A percentile compares a stretch with the other conserved stretches of the same genome.
These are phyloP conservation scores for Zeuzera pyrina DNA, from an alignment of 2,888 invertebrate genomes.

Conservation along the genomic window DNA sequence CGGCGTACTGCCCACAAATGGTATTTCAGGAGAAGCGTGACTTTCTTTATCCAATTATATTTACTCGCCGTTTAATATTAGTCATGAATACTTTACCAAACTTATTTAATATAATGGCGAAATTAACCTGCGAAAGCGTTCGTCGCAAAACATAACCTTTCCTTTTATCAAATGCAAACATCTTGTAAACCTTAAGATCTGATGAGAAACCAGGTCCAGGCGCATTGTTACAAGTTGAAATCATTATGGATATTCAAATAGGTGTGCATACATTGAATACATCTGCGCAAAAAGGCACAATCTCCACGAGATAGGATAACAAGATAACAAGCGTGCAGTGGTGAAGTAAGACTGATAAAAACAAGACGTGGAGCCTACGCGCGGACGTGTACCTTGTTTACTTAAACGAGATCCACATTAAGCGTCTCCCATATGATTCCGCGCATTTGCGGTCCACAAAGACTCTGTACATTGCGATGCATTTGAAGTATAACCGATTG, in stretches of 20 bases:
- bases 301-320: conserved; percentile 68
- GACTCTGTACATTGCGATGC: background rate
- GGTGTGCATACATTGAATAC: conserved; percentile 26
- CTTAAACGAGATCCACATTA: conserved; percentile 62
- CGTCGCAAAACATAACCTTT: background rate
- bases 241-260: conserved; percentile 18
- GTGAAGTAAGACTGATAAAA: conserved; percentile 62
- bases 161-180: background rate
- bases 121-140: background rate
- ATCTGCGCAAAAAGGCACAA: conserved; percentile 59
- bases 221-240: conserved; percentile 11
- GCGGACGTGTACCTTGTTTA: conserved; percentile 63
- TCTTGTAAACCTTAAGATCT: background rate
- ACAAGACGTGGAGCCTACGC: conserved; percentile 59
- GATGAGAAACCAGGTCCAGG: conserved; percentile 14
- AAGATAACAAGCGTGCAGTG: conserved; percentile 69
- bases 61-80: conserved; percentile 7
- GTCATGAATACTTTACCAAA: conserved; percentile 13
- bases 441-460: conserved; percentile 2
- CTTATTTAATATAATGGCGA: background rate
- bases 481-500: background rate
- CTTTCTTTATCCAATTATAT: conserved; percentile 43
- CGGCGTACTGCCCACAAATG: conserved; percentile 41
- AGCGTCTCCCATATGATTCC: conserved; percentile 22
- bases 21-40: conserved; percentile 46